These are phyloP conservation scores for Spea bombifrons DNA, from an alignment of 2,113 vertebrate species.

Conservation along the genomic window DNA sequence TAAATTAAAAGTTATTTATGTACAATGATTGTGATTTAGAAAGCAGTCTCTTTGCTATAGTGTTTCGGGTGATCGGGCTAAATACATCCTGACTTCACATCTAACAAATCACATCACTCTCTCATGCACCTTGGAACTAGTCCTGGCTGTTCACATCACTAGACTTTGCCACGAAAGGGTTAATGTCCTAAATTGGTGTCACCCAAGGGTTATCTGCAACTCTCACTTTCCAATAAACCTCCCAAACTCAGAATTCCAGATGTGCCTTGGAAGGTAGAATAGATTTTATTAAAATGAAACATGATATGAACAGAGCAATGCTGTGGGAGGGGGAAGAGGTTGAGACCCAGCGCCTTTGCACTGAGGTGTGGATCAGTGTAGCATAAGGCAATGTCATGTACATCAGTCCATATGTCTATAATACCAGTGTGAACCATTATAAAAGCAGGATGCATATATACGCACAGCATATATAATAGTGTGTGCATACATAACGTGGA, in stretches of 20 bases:
- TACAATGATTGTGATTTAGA: too few species aligned
- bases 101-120: too few species aligned
- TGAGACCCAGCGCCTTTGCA: slow-evolving; percentile 7
- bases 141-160: too few species aligned
- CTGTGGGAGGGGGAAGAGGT: slow-evolving; percentile 19
- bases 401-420: background rate
- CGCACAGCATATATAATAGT: background rate
- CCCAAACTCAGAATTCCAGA: slow-evolving; percentile 40
- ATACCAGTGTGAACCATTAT: background rate
- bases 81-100: too few species aligned
- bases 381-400: background rate
- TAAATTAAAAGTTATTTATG: too few species aligned
- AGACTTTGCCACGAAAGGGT: slow-evolving; percentile 11
- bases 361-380: background rate
- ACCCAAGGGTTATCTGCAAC: slow-evolving; percentile 39
- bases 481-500: background rate
- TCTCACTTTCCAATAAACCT: slow-evolving; percentile 38
- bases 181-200: slow-evolving; percentile 42
- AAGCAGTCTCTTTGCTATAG: too few species aligned
- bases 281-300: slow-evolving; percentile 48
- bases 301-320: slow-evolving; percentile 36
- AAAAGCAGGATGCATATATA: background rate
- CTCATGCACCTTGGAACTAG: too few species aligned
- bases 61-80: too few species aligned
- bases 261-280: slow-evolving; percentile 40